Evolutionary conservation across 2,888 invertebrate species (phyloP).

Genomic region (Trachelus stipa): DNA sequence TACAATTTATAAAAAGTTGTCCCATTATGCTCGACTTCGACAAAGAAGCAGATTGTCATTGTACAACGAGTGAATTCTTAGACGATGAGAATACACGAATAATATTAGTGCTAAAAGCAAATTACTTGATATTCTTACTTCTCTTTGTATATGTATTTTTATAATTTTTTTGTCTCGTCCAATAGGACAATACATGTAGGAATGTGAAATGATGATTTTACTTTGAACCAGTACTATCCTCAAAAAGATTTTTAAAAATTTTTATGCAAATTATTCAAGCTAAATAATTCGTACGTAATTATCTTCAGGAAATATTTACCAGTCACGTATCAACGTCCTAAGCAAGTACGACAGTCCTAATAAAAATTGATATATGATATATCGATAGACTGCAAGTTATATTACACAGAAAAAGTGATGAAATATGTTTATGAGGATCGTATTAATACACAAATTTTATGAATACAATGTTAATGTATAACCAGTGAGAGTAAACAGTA

Average conservation of each 20-base stretch:
- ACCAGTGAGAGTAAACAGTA: slow-evolving; percentile 10
- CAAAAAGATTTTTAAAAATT: background rate
- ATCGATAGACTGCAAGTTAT: too few relatives aligned
- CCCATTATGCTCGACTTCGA: background rate
- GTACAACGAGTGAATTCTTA: background rate
- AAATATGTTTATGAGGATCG: too few relatives aligned
- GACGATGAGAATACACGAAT: too few relatives aligned
- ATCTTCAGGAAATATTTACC: background rate
- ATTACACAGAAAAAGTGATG: too few relatives aligned
- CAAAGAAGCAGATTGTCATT: background rate
- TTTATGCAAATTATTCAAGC: background rate
- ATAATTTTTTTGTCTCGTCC: background rate
- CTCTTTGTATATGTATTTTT: too few relatives aligned
- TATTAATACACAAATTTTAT: slow-evolving; percentile 6
- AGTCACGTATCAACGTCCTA: too few relatives aligned
- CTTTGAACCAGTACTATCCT: background rate
- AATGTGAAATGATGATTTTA: background rate
- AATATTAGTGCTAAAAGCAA: background rate
- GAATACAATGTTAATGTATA: slow-evolving; percentile 9
- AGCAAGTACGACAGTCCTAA: too few relatives aligned
- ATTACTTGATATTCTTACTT: background rate
- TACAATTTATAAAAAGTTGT: background rate
- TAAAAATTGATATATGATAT: too few relatives aligned
- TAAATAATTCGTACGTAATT: background rate
- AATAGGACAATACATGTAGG: background rate